Evolutionary conservation across 2,888 invertebrate genomes (phyloP).

Genomic region (Brachypalpus laphriformis): DNA sequence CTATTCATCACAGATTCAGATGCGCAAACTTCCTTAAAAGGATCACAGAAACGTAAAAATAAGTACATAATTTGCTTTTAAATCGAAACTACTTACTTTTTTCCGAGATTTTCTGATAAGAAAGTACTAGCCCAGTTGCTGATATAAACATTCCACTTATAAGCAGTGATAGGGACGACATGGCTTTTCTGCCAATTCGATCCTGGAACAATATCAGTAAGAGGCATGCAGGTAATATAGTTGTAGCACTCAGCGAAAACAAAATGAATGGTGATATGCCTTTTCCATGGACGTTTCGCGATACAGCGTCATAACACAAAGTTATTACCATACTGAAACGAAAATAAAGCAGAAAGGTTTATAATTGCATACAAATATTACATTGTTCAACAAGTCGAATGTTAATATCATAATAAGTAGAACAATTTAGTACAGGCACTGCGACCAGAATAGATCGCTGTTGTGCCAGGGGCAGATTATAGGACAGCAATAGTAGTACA

Average conservation of each 20-base stretch:
- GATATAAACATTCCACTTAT: constrained; percentile 84
- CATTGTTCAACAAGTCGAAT: too few relatives aligned
- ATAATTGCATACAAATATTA: too few relatives aligned
- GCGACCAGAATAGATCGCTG: too few relatives aligned
- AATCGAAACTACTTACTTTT: constrained; percentile 21
- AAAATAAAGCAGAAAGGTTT: too few relatives aligned
- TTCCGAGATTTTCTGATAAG: constrained; percentile 39
- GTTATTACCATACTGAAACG: constrained; percentile 85
- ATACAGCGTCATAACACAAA: constrained; percentile 85
- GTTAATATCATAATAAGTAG: too few relatives aligned
- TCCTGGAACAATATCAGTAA: constrained; percentile 82
- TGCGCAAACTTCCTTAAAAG: too few relatives aligned
- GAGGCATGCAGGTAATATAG: constrained; percentile 85
- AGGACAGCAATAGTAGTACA: too few relatives aligned
- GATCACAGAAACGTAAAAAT: too few relatives aligned
- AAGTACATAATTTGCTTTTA: too few relatives aligned
- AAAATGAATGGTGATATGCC: constrained; percentile 85
- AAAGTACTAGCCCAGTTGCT: constrained; percentile 82
- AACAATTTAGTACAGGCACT: too few relatives aligned
- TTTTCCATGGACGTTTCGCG: constrained; percentile 85
- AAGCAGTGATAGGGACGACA: constrained; percentile 84
- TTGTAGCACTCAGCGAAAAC: constrained; percentile 84
- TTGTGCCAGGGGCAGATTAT: too few relatives aligned
- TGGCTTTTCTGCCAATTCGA: constrained; percentile 84
- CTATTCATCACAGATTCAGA: too few relatives aligned